Conservation (phyloP, 2,888 invertebrate species). For the Eupithecia subfuscata region DNA sequence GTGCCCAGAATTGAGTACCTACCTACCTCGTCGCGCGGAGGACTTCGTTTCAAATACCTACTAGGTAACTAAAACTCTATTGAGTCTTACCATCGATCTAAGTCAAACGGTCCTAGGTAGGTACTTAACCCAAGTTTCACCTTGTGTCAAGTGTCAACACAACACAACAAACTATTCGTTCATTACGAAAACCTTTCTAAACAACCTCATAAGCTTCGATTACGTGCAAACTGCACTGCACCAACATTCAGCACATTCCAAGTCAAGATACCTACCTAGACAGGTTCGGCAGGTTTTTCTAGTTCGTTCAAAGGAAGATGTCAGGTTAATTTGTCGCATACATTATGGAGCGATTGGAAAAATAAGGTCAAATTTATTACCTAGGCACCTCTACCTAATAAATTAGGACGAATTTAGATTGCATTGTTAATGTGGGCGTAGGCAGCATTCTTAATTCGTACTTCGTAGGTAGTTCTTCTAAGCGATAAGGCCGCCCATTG, state of each 20-base stretch:
- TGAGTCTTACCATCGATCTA: too few relatives aligned
- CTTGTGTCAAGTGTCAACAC: too few relatives aligned
- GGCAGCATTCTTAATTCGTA: background rate
- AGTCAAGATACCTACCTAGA: background rate
- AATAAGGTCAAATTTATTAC: slow-evolving; percentile 15
- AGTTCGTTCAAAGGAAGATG: slow-evolving; percentile 19
- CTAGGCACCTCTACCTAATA: background rate
- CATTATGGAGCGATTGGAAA: slow-evolving; percentile 16
- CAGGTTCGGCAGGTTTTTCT: background rate
- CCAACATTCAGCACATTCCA: background rate
- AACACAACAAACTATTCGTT: background rate
- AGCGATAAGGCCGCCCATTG: too few relatives aligned
- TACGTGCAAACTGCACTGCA: background rate
- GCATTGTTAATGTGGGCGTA: background rate
- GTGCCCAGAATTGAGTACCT: too few relatives aligned
- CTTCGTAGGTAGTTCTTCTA: too few relatives aligned
- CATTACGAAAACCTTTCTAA: slow-evolving; percentile 5
- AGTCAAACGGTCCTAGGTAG: too few relatives aligned
- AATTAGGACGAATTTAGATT: slow-evolving; percentile 15
- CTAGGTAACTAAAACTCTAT: too few relatives aligned
- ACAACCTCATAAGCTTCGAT: background rate
- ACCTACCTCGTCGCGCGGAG: too few relatives aligned
- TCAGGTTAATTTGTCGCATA: slow-evolving; percentile 28
- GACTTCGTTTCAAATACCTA: too few relatives aligned
- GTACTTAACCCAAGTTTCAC: background rate